Percentiles rank a stretch among this genome's conserved stretches.
Conservation (phyloP, 2,113 vertebrate genomes). For the Furnarius figulus region DNA sequence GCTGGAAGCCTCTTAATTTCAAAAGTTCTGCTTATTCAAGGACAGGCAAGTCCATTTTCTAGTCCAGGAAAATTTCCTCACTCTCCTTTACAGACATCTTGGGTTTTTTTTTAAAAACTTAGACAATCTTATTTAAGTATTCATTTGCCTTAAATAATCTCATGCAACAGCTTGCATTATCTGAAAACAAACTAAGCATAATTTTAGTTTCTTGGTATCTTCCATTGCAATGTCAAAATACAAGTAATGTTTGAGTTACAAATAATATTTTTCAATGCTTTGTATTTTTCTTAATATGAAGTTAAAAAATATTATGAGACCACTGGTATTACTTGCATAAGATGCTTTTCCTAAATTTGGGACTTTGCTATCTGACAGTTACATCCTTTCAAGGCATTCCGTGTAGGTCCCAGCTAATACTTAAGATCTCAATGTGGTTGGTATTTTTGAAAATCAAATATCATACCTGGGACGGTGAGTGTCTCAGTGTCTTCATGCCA, state of each 20-base stretch:
- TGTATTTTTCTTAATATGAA: background rate
- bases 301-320: background rate
- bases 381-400: background rate
- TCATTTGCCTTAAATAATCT: background rate
- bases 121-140: background rate
- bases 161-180: background rate
- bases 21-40: too few species aligned
- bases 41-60: too few species aligned
- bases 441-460: background rate
- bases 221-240: background rate
- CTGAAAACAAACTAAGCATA: background rate
- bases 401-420: background rate
- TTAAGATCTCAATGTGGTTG: background rate
- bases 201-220: background rate
- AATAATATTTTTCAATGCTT: background rate
- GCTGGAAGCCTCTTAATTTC: too few species aligned
- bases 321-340: background rate
- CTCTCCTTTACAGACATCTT: too few species aligned
- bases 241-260: background rate
- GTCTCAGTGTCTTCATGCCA: background rate
- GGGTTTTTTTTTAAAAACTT: too few species aligned
- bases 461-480: background rate
- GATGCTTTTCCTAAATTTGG: background rate
- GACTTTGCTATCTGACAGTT: background rate
- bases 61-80: too few species aligned